These are phyloP conservation scores for Otolemur crassicaudatus DNA, from an alignment of 2,797 vertebrate genomes.

Conservation along the genomic window DNA sequence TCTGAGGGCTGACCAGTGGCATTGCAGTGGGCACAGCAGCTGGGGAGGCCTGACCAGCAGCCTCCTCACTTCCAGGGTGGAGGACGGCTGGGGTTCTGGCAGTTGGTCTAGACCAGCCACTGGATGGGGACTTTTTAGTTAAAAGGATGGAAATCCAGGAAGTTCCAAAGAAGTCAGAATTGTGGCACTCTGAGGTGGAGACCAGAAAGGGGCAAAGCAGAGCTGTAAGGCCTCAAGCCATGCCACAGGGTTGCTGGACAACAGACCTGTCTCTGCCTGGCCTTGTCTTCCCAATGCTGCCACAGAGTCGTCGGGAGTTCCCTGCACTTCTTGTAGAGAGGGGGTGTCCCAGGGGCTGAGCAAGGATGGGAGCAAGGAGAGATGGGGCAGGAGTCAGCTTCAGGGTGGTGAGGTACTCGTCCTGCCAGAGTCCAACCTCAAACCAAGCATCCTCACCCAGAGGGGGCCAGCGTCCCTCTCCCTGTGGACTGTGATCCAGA, in stretches of 20 bases:
- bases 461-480: too few species aligned
- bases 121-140: not conserved
- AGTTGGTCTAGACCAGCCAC: not conserved
- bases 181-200: too few species aligned
- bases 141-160: not conserved
- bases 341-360: too few species aligned
- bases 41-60: not conserved
- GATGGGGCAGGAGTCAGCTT: not conserved
- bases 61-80: too few species aligned
- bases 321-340: too few species aligned
- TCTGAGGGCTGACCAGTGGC: not conserved
- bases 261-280: not conserved
- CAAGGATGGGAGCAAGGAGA: too few species aligned
- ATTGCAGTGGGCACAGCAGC: not conserved
- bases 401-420: fast-evolving
- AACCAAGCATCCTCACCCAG: too few species aligned
- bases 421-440: fast-evolving
- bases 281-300: fast-evolving
- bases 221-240: not conserved
- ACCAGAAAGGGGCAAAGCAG: not conserved
- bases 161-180: not conserved
- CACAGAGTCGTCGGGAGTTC: too few species aligned
- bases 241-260: too few species aligned
- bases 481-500: not conserved
- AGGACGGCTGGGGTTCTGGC: not conserved